phyloP scores from a whole-genome alignment of 2,888 invertebrate genomes.

The Morpho achilles region DNA sequence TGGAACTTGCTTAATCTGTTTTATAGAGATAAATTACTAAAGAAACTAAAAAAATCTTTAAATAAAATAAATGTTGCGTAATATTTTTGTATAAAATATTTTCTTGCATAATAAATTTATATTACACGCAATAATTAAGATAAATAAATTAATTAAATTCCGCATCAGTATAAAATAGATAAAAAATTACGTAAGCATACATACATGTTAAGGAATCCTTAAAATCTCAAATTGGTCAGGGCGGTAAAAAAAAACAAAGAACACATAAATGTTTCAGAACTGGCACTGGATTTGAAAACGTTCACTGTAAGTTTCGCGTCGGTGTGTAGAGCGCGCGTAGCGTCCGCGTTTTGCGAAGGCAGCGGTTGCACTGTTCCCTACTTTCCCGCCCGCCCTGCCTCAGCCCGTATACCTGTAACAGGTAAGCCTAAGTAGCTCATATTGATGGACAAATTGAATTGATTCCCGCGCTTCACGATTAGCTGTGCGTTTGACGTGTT shows the following conservation, averaged over 20 bases:
- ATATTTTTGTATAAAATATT: not conserved
- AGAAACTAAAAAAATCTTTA: no score
- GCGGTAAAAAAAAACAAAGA: slow-evolving; percentile 11
- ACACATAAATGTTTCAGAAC: slow-evolving; percentile 20
- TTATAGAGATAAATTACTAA: no score
- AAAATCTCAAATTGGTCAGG: slow-evolving; percentile 11
- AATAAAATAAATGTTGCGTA: no score
- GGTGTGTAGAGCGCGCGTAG: slow-evolving; percentile 42
- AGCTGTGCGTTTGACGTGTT: slow-evolving; percentile 21
- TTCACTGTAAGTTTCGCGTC: slow-evolving; percentile 33
- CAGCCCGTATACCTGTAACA: slow-evolving; percentile 63
- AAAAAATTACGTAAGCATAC: slow-evolving; percentile 4
- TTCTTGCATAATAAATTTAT: not conserved
- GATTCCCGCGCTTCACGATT: slow-evolving; percentile 45
- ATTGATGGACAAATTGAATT: slow-evolving; percentile 72
- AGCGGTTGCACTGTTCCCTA: slow-evolving; percentile 60
- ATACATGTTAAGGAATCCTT: slow-evolving; percentile 18
- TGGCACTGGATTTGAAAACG: slow-evolving; percentile 23
- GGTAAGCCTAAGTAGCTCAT: slow-evolving; percentile 68
- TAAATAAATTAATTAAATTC: no score
- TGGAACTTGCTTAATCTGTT: no score
- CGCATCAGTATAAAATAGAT: not conserved
- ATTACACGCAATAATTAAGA: not conserved
- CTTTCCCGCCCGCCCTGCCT: slow-evolving; percentile 43
- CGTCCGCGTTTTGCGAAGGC: slow-evolving; percentile 50